phyloP scores from a whole-genome alignment of 1,140 invertebrate genomes.

The Globodera ellingtonae region DNA sequence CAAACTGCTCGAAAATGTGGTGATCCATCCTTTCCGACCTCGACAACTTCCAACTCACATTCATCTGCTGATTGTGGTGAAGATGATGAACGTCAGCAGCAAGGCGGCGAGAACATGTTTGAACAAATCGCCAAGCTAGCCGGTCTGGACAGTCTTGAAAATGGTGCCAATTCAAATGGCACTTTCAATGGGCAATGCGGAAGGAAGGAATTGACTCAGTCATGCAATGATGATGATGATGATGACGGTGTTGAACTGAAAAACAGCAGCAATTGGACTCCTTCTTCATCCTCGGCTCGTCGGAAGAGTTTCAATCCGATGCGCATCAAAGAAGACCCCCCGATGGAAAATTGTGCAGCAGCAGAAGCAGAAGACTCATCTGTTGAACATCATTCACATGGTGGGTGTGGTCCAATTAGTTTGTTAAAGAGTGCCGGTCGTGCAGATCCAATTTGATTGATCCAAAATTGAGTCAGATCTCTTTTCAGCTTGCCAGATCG shows the following conservation, averaged over 20 bases:
- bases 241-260: not conserved
- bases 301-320: slow-evolving; percentile 39
- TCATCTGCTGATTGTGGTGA: not conserved
- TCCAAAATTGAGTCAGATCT: not conserved
- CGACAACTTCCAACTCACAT: not conserved
- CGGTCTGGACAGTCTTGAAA: not conserved
- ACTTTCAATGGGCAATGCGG: not conserved
- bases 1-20: no score
- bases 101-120: not conserved
- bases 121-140: slow-evolving; percentile 1
- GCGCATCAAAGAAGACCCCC: slow-evolving; percentile 20
- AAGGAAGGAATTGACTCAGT: not conserved
- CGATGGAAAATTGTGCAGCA: not conserved
- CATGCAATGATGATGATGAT: not conserved
- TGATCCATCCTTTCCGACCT: not conserved
- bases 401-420: not conserved
- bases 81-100: not conserved
- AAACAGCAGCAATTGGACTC: slow-evolving; percentile 26
- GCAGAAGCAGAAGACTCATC: not conserved
- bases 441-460: not conserved
- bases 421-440: not conserved
- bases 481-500: slow-evolving; percentile 11
- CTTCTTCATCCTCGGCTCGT: slow-evolving; percentile 34
- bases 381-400: not conserved
- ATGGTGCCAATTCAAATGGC: not conserved